Conservation (phyloP, 1,140 invertebrate genomes). For the Littorina saxatilis region DNA sequence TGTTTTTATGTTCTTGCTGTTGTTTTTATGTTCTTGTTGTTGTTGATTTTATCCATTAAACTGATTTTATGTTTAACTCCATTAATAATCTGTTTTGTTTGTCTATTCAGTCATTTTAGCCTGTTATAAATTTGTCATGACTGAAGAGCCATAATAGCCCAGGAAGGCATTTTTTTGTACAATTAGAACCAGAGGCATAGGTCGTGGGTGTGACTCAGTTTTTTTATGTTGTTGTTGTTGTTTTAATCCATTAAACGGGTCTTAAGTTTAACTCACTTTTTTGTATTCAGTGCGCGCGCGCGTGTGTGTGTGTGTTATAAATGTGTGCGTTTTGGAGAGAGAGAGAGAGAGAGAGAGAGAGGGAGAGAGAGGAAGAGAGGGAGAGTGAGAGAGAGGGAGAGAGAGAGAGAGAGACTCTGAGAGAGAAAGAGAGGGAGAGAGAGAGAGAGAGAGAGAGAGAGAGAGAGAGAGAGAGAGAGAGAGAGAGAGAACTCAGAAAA, state of each 20-base stretch:
- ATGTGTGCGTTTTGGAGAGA: constrained; percentile 5
- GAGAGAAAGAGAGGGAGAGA: background rate
- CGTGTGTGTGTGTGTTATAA: background rate
- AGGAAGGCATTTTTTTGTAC: no score
- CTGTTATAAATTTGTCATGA: no score
- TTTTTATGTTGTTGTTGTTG: no score
- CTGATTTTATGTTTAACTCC: no score
- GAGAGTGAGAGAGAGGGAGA: background rate
- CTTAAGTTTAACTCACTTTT: background rate
- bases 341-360: background rate
- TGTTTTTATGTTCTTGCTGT: no score
- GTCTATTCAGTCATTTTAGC: no score
- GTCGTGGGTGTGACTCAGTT: no score
- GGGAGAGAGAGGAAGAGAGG: background rate
- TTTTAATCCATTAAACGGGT: background rate
- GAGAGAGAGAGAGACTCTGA: background rate
- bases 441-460: constrained; percentile 28
- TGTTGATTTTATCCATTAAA: no score
- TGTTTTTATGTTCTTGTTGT: no score
- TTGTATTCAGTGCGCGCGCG: background rate
- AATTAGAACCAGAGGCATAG: no score
- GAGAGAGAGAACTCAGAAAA: background rate
- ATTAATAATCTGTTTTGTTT: no score
- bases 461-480: constrained; percentile 13
- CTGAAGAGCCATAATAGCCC: no score